A percentile compares a stretch with the other conserved stretches of the same genome.
phyloP scores from a whole-genome alignment of 2,113 vertebrate species.

The Rhinopithecus roxellana region DNA sequence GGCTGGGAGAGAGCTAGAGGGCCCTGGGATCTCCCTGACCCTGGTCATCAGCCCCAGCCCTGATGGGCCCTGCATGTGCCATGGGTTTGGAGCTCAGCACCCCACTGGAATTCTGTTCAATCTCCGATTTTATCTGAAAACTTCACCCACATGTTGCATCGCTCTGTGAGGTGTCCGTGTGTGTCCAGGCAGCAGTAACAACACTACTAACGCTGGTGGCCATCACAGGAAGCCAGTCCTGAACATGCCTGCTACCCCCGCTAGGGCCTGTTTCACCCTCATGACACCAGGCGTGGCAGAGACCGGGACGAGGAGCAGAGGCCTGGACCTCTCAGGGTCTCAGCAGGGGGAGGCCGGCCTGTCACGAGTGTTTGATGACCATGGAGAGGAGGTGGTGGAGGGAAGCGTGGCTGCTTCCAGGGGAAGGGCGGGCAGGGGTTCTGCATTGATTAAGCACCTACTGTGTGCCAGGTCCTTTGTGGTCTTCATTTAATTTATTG shows the following conservation, averaged over 20 bases:
- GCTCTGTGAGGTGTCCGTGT: background rate
- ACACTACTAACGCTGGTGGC: accelerated
- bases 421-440: background rate
- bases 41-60: background rate
- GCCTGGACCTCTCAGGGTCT: background rate
- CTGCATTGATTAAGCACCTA: accelerated
- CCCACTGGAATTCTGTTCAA: background rate
- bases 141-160: accelerated
- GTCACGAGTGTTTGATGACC: background rate
- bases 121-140: accelerated
- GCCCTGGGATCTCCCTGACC: background rate
- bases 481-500: background rate
- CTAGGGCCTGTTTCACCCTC: accelerated
- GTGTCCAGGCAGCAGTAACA: background rate
- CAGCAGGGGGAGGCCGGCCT: background rate
- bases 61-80: background rate
- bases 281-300: background rate
- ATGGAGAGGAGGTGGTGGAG: background rate
- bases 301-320: background rate
- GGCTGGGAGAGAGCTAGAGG: background rate
- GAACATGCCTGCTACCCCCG: background rate
- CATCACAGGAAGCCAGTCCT: background rate
- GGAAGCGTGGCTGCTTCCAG: accelerated
- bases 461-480: background rate
- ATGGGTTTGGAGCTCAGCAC: background rate